Percentiles rank a stretch among this genome's conserved stretches.
phyloP scores from a whole-genome alignment of 2,888 invertebrate genomes.

The Sinelater perroti region DNA sequence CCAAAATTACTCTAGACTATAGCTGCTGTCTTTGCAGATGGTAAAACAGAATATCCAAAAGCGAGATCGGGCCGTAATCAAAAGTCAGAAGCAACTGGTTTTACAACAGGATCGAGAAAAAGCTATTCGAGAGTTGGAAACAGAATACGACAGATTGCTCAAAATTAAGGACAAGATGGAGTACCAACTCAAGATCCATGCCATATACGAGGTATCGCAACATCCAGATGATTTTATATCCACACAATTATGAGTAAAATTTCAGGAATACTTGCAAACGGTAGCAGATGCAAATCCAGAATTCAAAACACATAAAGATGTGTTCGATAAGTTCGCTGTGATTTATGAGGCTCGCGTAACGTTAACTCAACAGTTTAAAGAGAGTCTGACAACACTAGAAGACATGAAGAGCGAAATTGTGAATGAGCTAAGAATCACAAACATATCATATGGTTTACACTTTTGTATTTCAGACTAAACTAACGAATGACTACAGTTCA shows the following conservation, averaged over 20 bases:
- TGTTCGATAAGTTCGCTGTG: conserved; percentile 24
- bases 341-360: conserved; percentile 17
- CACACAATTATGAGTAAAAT: too few species aligned
- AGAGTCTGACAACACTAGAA: conserved; percentile 13
- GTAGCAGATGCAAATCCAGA: conserved; percentile 15
- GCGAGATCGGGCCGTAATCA: conserved; percentile 2
- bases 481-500: conserved; percentile 7
- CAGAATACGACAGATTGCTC: background rate
- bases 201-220: conserved; percentile 11
- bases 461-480: conserved; percentile 6
- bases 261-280: conserved; percentile 21
- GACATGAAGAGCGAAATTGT: conserved; percentile 17
- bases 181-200: conserved; percentile 1
- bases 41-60: conserved; percentile 16
- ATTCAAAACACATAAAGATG: conserved; percentile 13
- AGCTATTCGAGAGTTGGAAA: background rate
- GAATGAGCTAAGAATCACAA: background rate
- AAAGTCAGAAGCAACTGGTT: background rate
- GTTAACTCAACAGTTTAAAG: background rate
- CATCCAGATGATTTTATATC: too few species aligned
- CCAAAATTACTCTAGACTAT: background rate
- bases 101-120: background rate
- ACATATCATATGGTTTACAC: background rate
- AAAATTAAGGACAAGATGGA: conserved; percentile 20
- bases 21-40: conserved; percentile 16